These are phyloP conservation scores for Ptychodera flava DNA, from an alignment of 35 echinoderm and acorn worm species.

Conservation along the genomic window DNA sequence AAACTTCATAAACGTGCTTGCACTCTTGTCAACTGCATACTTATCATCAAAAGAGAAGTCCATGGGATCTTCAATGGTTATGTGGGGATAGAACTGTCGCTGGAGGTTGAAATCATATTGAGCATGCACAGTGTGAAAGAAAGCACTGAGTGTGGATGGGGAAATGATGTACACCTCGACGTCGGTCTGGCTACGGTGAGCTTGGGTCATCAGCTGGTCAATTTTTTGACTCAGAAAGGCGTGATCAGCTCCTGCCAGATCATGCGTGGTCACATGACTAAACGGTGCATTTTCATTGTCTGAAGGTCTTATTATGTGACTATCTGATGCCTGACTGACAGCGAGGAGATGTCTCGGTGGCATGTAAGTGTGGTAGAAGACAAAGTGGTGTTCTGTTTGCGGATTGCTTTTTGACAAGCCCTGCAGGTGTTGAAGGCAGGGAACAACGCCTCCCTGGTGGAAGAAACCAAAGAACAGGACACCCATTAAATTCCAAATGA, in stretches of 20 bases:
- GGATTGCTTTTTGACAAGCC: slow-evolving; percentile 12
- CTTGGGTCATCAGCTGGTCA: background rate
- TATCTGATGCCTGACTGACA: background rate
- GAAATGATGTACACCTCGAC: slow-evolving; percentile 43
- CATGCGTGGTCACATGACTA: slow-evolving; percentile 47
- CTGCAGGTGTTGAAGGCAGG: slow-evolving; percentile 43
- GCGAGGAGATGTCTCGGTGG: slow-evolving; percentile 71
- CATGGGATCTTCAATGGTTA: background rate
- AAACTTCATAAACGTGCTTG: background rate
- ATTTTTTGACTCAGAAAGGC: background rate
- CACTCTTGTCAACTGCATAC: background rate
- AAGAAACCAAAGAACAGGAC: slow-evolving; percentile 72
- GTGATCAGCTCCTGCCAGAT: slow-evolving; percentile 37
- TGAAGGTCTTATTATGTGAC: background rate
- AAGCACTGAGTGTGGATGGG: slow-evolving; percentile 54
- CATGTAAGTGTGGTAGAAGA: slow-evolving; percentile 90
- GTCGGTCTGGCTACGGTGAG: background rate
- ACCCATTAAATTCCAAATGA: slow-evolving; percentile 72
- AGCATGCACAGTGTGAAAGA: slow-evolving; percentile 59
- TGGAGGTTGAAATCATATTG: slow-evolving; percentile 67
- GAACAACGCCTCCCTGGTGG: slow-evolving; percentile 75
- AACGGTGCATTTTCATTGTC: background rate
- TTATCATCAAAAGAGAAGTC: background rate
- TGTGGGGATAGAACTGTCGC: slow-evolving; percentile 53
- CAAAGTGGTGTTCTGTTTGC: slow-evolving; percentile 47